Conservation (phyloP, 2,113 vertebrate species). For the Mustela nigripes region DNA sequence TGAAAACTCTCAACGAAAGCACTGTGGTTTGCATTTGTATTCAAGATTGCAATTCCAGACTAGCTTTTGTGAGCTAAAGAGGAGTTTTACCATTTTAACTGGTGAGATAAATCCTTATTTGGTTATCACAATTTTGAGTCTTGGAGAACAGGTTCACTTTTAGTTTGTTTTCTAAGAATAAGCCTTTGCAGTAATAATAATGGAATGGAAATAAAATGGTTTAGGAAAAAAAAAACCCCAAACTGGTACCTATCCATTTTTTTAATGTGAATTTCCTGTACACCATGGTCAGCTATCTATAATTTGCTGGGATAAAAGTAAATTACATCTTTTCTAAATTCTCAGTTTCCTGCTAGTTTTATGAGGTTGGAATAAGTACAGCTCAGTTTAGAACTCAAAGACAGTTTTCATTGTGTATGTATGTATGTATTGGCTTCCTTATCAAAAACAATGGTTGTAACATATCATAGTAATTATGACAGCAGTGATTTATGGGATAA, state of each 20-base stretch:
- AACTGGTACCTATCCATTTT: neutral
- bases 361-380: neutral
- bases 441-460: neutral
- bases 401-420: neutral
- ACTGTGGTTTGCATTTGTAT: conserved; percentile 56
- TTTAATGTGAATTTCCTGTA: neutral
- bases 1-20: neutral
- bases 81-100: conserved; percentile 60
- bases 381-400: neutral
- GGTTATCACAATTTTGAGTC: conserved; percentile 42
- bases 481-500: neutral
- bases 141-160: conserved; percentile 61
- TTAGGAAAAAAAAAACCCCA: neutral
- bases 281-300: neutral
- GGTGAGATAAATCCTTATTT: conserved; percentile 61
- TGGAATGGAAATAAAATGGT: conserved; percentile 27
- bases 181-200: neutral
- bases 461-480: neutral
- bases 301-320: neutral
- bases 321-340: conserved; percentile 50
- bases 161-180: conserved; percentile 62
- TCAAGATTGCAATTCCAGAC: neutral
- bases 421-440: neutral
- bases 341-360: conserved; percentile 52
- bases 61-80: neutral